Base-by-base conservation (phyloP, 64 coral and sea anemone species). In the Platygyra sinensis region DNA sequence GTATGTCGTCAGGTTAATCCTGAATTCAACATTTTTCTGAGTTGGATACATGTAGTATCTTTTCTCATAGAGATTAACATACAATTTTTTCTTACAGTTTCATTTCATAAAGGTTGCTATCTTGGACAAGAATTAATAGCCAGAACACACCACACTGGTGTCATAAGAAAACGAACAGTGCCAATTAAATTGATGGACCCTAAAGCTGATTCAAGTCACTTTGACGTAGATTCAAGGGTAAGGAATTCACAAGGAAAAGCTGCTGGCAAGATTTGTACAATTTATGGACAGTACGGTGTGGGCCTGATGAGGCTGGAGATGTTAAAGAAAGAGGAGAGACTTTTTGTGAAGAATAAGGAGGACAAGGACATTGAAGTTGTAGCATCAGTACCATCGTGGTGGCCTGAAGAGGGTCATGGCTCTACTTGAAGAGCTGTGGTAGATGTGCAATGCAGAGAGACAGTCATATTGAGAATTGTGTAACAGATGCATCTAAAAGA, bases 71-170 rank as follows among this genome's bases (percentile, higher is more conserved):
- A 22, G 27, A 17, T 8, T 33, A 77, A 51, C 12, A 24, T 15
- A 32, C 27, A 54, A 76, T 5, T 52, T 73, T 72, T 87, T 87
- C 16, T 90, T 80, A 54, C 74, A 98, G 96, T 98, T 12, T 98
- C 96, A 24, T 98, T 95, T 83, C 94, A 98, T 65, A 98, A 98
- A 89, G 96, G 96, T 17, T 98, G 96, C 50, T 98, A 98, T 32
- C 72, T 98, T 77, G 96, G 96, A 31, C 96, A 98, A 89, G 96
- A 98, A 69, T 74, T 98, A 36, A 98, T 91, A 62, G 96, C 96
- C 14, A 95, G 96, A 69, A 93, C 94, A 63, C 94, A 98, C 60
- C 96, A 98, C 51, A 98, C 94, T 18, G 96, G 96, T 10, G 83
- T 98, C 10, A 93, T 98, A 77, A 77, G 96, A 88, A 98, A 98